These are phyloP conservation scores for Leptinotarsa defecta DNA, from an alignment of 1,140 invertebrate genomes.

Conservation along the genomic window DNA sequence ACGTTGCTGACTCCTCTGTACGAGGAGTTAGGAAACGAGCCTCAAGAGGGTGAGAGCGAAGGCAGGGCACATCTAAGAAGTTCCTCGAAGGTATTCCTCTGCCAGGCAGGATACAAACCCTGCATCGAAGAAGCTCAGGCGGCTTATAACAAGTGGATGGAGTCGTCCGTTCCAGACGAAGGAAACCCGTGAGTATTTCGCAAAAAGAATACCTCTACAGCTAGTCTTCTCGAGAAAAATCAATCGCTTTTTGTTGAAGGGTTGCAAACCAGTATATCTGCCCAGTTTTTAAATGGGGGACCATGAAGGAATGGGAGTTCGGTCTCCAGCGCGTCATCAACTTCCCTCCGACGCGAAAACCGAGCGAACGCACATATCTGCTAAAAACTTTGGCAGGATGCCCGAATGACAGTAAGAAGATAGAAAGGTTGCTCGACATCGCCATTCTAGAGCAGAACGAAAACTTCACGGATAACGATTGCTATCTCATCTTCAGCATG, in stretches of 20 bases:
- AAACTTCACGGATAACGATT: slow-evolving; percentile 74
- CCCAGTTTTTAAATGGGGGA: slow-evolving; percentile 77
- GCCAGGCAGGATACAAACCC: slow-evolving; percentile 71
- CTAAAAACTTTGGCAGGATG: slow-evolving; percentile 77
- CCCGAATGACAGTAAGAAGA: slow-evolving; percentile 69
- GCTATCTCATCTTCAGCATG: slow-evolving; percentile 73
- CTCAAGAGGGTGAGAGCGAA: slow-evolving; percentile 61
- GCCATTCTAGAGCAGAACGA: slow-evolving; percentile 68
- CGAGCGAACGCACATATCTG: slow-evolving; percentile 74
- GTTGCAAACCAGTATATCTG: slow-evolving; percentile 74
- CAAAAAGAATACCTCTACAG: background rate
- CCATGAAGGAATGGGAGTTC: slow-evolving; percentile 77
- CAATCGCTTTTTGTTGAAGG: slow-evolving; percentile 56
- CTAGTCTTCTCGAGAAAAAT: background rate
- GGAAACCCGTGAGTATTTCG: slow-evolving; percentile 70
- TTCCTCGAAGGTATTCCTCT: slow-evolving; percentile 69
- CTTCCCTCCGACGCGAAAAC: slow-evolving; percentile 68
- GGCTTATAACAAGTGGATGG: slow-evolving; percentile 71
- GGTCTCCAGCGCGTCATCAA: slow-evolving; percentile 73
- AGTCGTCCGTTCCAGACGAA: slow-evolving; percentile 67
- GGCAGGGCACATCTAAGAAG: slow-evolving; percentile 67
- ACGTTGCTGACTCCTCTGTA: slow-evolving; percentile 69
- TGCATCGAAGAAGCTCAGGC: slow-evolving; percentile 71
- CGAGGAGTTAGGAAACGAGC: slow-evolving; percentile 63
- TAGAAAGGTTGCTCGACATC: slow-evolving; percentile 69